Percentiles rank a stretch among this genome's conserved stretches.
Evolutionary conservation across 2,888 invertebrate genomes (phyloP).

Genomic region (Ypsolopha sequella): DNA sequence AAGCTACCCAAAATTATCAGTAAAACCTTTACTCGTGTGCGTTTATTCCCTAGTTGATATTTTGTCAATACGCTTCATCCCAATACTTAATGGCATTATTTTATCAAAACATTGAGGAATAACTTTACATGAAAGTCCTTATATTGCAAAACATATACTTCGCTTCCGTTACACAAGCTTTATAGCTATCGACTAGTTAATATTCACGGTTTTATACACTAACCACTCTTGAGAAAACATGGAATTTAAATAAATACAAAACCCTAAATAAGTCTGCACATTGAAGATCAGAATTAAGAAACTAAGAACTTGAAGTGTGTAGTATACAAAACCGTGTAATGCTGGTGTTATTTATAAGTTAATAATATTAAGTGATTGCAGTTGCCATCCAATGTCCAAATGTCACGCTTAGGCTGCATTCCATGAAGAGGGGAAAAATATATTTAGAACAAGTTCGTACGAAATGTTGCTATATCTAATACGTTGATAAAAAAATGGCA

Average conservation of each 20-base stretch:
- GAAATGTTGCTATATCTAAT: not conserved
- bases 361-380: constrained; percentile 1
- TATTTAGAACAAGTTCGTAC: constrained; percentile 1
- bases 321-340: not conserved
- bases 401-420: constrained; percentile 63
- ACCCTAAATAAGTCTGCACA: too few species aligned
- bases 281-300: not conserved
- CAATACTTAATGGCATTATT: constrained; percentile 40
- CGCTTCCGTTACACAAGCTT: constrained; percentile 31
- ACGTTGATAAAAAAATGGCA: not conserved
- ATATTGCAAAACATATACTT: constrained; percentile 26
- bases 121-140: constrained; percentile 22
- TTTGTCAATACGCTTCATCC: not conserved
- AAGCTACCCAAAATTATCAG: not conserved
- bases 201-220: constrained; percentile 29
- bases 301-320: not conserved
- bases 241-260: too few species aligned
- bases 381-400: constrained; percentile 27
- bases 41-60: not conserved
- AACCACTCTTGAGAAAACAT: constrained; percentile 11
- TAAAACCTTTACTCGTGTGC: not conserved
- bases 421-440: constrained; percentile 26
- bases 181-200: constrained; percentile 18
- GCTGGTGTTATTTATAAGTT: constrained; percentile 2
- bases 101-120: constrained; percentile 30